These are phyloP conservation scores for Melanaphis sacchari DNA, from an alignment of 1,140 invertebrate genomes.

Conservation along the genomic window DNA sequence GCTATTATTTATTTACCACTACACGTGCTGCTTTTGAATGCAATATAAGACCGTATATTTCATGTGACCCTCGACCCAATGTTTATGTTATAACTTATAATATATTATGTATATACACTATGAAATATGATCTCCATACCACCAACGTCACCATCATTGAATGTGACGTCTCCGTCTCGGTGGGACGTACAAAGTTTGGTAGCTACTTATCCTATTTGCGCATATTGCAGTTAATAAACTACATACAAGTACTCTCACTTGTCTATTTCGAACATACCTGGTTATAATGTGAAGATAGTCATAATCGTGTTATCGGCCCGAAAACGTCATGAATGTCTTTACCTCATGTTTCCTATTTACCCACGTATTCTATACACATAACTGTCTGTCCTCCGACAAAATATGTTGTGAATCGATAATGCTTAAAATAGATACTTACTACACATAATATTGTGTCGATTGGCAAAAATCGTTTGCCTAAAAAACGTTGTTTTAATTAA, in stretches of 20 bases:
- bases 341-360: neutral
- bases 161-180: neutral
- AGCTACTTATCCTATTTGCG: neutral
- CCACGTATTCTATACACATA: too few relatives aligned
- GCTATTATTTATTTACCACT: neutral
- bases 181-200: neutral
- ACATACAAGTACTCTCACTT: neutral
- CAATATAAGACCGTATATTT: neutral
- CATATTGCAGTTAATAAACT: neutral
- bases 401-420: neutral
- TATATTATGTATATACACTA: neutral
- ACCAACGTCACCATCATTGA: neutral
- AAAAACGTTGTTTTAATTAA: neutral
- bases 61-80: neutral
- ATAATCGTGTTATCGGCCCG: neutral
- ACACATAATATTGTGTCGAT: too few relatives aligned
- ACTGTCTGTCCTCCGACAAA: too few relatives aligned
- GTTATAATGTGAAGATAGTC: neutral
- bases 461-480: neutral
- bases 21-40: neutral
- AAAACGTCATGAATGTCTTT: neutral
- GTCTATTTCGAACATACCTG: neutral
- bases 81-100: conserved; percentile 3
- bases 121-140: neutral
- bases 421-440: neutral